phyloP scores from a whole-genome alignment of 2,113 vertebrate species.

The Murina feae region DNA sequence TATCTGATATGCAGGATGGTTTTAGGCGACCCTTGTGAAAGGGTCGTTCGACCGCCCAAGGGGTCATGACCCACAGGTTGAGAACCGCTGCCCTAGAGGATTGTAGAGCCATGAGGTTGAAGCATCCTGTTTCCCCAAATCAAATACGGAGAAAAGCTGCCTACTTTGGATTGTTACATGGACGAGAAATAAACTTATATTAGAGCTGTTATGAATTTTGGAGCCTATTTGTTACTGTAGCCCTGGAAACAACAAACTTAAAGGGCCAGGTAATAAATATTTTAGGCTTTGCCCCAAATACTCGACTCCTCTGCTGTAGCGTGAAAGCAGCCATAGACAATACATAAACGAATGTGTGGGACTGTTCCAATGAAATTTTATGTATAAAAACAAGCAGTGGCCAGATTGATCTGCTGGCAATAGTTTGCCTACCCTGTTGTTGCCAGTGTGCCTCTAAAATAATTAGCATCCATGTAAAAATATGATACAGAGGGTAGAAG shows the following conservation, averaged over 20 bases:
- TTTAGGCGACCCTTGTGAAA: too few relatives aligned
- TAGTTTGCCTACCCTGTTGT: not conserved
- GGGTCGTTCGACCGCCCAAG: too few relatives aligned
- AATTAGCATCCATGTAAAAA: not conserved
- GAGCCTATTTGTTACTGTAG: not conserved
- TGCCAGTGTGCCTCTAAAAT: not conserved
- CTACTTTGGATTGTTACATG: not conserved
- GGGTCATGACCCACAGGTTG: too few relatives aligned
- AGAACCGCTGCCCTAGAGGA: not conserved
- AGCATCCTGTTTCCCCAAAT: not conserved
- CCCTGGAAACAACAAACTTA: not conserved
- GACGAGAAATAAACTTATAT: not conserved
- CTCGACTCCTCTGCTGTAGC: not conserved
- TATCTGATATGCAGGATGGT: too few relatives aligned
- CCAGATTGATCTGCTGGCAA: not conserved
- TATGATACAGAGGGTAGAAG: not conserved
- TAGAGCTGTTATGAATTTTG: not conserved
- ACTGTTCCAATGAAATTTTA: not conserved
- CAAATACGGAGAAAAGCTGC: not conserved
- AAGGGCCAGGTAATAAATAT: not conserved
- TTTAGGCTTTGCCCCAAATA: not conserved
- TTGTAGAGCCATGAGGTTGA: not conserved
- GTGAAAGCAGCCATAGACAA: not conserved
- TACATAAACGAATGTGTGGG: not conserved
- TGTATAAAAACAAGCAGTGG: not conserved